A percentile compares a stretch with the other conserved stretches of the same genome.
phyloP scores from a whole-genome alignment of 1,140 invertebrate species.

The Magallana ariakensis region DNA sequence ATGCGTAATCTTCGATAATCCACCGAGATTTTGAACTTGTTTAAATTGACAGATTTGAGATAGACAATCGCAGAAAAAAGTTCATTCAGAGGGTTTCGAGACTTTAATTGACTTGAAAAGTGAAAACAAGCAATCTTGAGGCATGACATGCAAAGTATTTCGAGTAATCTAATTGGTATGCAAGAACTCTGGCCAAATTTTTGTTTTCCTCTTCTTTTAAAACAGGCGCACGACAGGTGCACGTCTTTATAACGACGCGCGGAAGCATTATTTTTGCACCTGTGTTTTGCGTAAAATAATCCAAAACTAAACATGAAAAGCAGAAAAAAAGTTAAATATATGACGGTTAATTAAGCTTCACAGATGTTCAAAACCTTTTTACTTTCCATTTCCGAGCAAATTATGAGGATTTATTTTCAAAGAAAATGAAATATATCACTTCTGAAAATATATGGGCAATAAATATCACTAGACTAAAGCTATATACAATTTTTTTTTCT shows the following conservation, averaged over 20 bases:
- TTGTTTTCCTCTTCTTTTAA: conserved; percentile 1
- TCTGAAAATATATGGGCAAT: background rate
- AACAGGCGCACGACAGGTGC: conserved; percentile 10
- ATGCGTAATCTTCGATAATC: background rate
- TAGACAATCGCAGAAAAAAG: background rate
- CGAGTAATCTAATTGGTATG: conserved; percentile 9
- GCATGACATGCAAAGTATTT: background rate
- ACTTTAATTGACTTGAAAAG: background rate
- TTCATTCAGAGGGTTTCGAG: background rate
- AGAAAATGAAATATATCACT: background rate
- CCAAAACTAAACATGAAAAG: background rate
- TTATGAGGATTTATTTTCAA: background rate
- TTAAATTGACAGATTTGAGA: too few relatives aligned
- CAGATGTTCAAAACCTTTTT: conserved; percentile 26
- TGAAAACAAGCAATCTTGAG: background rate
- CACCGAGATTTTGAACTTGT: background rate
- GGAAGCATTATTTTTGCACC: conserved; percentile 15
- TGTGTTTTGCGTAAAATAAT: conserved; percentile 38
- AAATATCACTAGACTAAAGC: background rate
- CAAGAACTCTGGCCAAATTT: conserved; percentile 25
- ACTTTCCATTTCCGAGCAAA: conserved; percentile 9
- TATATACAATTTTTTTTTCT: background rate
- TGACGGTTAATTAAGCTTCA: conserved; percentile 22
- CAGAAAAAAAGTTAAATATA: conserved; percentile 6
- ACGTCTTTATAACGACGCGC: background rate